A percentile compares a stretch with the other conserved stretches of the same genome.
Evolutionary conservation across 2,113 vertebrate species (phyloP).

Genomic region (Paramisgurnus dabryanus): DNA sequence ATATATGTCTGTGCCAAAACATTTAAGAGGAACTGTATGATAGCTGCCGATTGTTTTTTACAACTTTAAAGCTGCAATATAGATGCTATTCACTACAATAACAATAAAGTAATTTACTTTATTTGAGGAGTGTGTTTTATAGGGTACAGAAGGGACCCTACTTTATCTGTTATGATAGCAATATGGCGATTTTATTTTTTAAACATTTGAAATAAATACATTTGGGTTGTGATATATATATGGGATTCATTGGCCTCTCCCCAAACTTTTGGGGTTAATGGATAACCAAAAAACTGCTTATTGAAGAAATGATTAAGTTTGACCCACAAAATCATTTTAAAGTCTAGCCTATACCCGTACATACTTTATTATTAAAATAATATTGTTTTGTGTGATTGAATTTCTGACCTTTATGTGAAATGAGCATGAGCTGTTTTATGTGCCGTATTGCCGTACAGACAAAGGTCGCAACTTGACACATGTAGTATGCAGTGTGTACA

Average conservation of each 20-base stretch:
- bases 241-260: constrained; percentile 30
- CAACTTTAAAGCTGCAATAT: not conserved
- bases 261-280: constrained; percentile 43
- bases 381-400: constrained; percentile 74
- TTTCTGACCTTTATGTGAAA: constrained; percentile 82
- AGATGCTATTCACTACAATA: constrained; percentile 6
- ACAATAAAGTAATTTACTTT: not conserved
- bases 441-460: constrained; percentile 72
- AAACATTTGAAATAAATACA: constrained; percentile 11
- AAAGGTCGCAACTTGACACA: constrained; percentile 75
- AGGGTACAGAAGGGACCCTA: constrained; percentile 6
- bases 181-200: not conserved
- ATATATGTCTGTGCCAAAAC: constrained; percentile 3
- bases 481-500: constrained; percentile 67
- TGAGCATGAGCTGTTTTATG: constrained; percentile 71
- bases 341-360: constrained; percentile 71
- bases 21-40: not conserved
- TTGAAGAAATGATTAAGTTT: constrained; percentile 44
- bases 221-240: constrained; percentile 9
- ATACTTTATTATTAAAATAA: constrained; percentile 78
- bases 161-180: not conserved
- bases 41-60: not conserved
- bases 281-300: constrained; percentile 43
- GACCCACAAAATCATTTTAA: constrained; percentile 73
- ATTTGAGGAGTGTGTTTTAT: constrained; percentile 8